Percentiles rank a stretch among this genome's conserved stretches.
Conservation (phyloP, 35 echinoderm and acorn worm species). For the Eucidaris tribuloides region DNA sequence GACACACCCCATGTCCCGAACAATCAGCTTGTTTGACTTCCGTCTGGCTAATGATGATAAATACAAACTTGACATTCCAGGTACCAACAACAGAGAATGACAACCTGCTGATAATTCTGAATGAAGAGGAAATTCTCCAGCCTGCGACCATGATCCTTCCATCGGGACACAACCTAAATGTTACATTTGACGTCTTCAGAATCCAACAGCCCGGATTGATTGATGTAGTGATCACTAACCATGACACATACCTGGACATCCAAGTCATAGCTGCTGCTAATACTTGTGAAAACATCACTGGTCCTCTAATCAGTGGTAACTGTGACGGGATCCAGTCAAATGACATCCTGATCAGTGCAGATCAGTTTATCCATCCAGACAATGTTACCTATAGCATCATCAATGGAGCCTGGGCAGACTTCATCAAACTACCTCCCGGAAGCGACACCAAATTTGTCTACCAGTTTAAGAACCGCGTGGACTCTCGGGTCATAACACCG, state of each 20-base stretch:
- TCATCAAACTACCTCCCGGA: slow-evolving; percentile 20
- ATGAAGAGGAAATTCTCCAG: slow-evolving; percentile 32
- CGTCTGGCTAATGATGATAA: slow-evolving; percentile 52
- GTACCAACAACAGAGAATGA: slow-evolving; percentile 11
- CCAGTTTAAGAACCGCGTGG: slow-evolving; percentile 10
- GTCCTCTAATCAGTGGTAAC: slow-evolving; percentile 56
- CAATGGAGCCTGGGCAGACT: slow-evolving; percentile 64
- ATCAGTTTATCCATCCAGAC: neutral
- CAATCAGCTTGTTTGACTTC: slow-evolving; percentile 46
- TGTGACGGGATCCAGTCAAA: slow-evolving; percentile 52
- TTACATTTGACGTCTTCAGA: neutral
- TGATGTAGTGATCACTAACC: slow-evolving; percentile 28
- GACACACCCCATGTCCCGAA: slow-evolving; percentile 60
- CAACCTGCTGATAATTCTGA: neutral
- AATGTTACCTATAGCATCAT: slow-evolving; percentile 52
- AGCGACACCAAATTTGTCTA: slow-evolving; percentile 47
- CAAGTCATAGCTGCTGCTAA: slow-evolving; percentile 20
- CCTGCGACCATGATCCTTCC: slow-evolving; percentile 24
- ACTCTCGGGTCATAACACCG: slow-evolving; percentile 36
- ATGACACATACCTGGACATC: slow-evolving; percentile 45
- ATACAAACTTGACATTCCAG: slow-evolving; percentile 41
- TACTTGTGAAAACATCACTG: neutral
- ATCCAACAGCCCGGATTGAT: neutral
- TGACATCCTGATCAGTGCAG: slow-evolving; percentile 21
- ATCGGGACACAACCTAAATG: slow-evolving; percentile 7